Conservation (phyloP, 2,113 vertebrate species). For the human region DNA sequence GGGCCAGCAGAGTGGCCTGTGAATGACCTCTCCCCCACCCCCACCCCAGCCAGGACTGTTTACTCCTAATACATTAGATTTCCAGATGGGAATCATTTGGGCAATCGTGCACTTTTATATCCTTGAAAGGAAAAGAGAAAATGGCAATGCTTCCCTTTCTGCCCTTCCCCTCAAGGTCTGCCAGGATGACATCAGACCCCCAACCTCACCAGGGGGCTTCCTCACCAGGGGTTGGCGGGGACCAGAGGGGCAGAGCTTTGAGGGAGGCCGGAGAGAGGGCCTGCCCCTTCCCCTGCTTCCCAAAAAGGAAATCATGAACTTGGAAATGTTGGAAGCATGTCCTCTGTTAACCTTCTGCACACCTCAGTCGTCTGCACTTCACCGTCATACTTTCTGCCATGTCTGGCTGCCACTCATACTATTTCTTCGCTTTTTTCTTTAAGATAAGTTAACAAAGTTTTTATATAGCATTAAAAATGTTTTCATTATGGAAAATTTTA, state of each 20-base stretch:
- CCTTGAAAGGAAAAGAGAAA: neutral
- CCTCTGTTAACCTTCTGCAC: fast-evolving
- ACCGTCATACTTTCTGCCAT: fast-evolving
- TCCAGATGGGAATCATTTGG: neutral
- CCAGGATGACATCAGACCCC: neutral
- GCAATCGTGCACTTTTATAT: neutral
- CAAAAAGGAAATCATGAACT: neutral
- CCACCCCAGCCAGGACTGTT: neutral
- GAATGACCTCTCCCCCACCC: neutral
- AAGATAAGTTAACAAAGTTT: neutral
- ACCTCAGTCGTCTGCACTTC: fast-evolving
- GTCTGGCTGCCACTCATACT: fast-evolving
- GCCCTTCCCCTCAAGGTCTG: neutral
- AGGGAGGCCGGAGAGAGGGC: fast-evolving
- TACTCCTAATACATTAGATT: neutral
- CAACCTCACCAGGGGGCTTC: neutral
- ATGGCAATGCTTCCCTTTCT: neutral
- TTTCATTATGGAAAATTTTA: neutral
- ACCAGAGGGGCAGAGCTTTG: too few relatives aligned
- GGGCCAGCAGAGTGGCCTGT: neutral
- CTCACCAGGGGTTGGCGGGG: neutral
- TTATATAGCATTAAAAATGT: neutral
- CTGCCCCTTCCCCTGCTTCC: neutral
- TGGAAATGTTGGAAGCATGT: neutral
- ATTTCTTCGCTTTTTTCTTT: neutral